Evolutionary conservation across 2,113 vertebrate genomes (phyloP).

Genomic region (Bubo bubo): DNA sequence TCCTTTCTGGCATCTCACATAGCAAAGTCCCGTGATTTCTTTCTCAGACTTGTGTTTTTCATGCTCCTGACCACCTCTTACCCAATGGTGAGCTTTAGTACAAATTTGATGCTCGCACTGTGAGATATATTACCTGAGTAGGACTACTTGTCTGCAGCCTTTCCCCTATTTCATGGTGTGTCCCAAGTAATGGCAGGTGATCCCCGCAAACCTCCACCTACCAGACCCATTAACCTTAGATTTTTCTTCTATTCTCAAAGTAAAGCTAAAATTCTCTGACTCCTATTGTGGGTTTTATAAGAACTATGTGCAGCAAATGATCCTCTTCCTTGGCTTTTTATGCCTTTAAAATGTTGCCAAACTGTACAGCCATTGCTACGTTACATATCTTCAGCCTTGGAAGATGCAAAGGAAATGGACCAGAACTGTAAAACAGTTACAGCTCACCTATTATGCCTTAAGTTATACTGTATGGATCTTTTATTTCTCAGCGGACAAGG

Average conservation of each 20-base stretch:
- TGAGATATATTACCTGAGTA: background rate
- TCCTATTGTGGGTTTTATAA: background rate
- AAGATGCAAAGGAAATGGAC: background rate
- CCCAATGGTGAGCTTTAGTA: background rate
- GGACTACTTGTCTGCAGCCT: background rate
- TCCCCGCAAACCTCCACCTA: background rate
- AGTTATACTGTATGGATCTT: background rate
- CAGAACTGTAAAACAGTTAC: background rate
- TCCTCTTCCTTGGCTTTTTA: background rate
- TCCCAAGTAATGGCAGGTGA: background rate
- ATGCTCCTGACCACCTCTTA: background rate
- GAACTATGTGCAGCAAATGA: background rate
- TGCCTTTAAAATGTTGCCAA: background rate
- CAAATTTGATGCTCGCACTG: background rate
- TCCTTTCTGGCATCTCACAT: rapidly evolving
- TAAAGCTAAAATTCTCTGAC: background rate
- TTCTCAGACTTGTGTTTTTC: background rate
- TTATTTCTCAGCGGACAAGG: background rate
- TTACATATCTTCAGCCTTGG: background rate
- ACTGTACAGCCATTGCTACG: background rate
- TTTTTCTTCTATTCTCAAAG: background rate
- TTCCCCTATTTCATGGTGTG: background rate
- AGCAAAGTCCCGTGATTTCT: background rate
- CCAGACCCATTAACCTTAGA: background rate
- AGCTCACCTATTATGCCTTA: background rate